Evolutionary conservation across 2,888 invertebrate genomes (phyloP), one percentile per base, ranked within the genome.

Genomic region (Ernsta delagoae): DNA sequence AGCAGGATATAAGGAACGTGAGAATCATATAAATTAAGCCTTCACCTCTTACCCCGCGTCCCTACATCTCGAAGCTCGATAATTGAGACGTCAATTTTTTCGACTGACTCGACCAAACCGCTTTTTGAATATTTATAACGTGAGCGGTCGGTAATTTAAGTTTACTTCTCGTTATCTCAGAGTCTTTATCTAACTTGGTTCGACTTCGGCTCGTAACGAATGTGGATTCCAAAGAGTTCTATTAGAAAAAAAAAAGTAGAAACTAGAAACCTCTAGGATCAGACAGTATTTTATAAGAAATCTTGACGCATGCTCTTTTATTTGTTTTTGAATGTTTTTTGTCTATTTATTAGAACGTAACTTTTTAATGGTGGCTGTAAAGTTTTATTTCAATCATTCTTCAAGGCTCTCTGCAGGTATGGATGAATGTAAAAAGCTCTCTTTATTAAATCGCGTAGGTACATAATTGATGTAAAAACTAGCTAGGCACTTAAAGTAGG

Each of bases 61-160:
- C 11, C 73, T 77, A 73, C 73, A 74, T 78, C 79, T 78, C 70
- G 76, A 63, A 53, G n/a, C 78, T 79, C 87, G 88, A 89, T 93
- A 92, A 93, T 93, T 92, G 92, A 93, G 92, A 92, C 89, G 90
- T 93, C 90, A 92, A 86, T 87, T 91, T 92, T 92, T 92, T 92
- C 83, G 82, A 85, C 75, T 76, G 72, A 74, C 76, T 82, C 78
- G 73, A 64, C 71, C 69, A 70, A 73, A 78, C 78, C 78, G 77
- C 80, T 87, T 84, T 86, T 87, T 89, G 88, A 91, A 92, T 92
- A 92, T 92, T 92, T 92, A 93, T 92, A 89, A 87, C 85, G 81
- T 83, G 86, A 84, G 83, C 80, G 83, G 82, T 73, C 87, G 84
- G 86, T 91, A 90, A 90, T 90, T 91, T 88, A 86, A 87, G 81